Evolutionary conservation across 2,888 invertebrate genomes (phyloP), one percentile per base, ranked within the genome.

Genomic region (Machimus atricapillus): DNA sequence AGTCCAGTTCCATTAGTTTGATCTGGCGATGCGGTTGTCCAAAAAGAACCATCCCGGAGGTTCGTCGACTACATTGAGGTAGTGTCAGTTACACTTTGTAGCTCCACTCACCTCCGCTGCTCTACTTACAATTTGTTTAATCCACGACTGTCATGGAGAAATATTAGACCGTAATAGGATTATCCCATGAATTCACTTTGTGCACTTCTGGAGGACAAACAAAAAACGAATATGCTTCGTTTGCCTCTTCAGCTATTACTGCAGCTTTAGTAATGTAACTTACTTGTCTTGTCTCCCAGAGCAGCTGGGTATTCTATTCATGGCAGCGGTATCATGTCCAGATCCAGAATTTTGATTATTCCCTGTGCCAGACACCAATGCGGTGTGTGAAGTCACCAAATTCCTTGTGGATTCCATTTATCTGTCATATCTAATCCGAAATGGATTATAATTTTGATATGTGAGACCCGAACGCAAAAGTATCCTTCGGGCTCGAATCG

Each of bases 391-490:
- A 78, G 8, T 23, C 23, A 43, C 78, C 14, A 19, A 58, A 81
- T 81, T 81, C 58, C 46, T 37, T 31, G 40, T 79, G 37, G 46
- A 81, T 81, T 81, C 56, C 83, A 83, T 83, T 83, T 83, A 83
- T 83, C 83, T 83, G 83, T 83, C 83, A 83, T 34, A 83, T 66
- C 83, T 83, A 83, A 83, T 83, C 83, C 43, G 37, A 43, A 66
- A 83, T 37, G 83, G 83, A 83, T 83, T 83, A 83, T 83, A 58
- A 83, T 83, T 83, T 83, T 83, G 73, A 83, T 83, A 83, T 73
- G 73, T 73, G 23, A 34, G 83, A 58, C n/a, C 40, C 12, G 40
- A 83, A 58, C 23, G 40, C 66, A 66, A 66, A 40, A 83, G 73
- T 83, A 83, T 83, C 83, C 66, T 83, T 8, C 27, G 7, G 16